Percentiles rank a stretch among this genome's conserved stretches.
phyloP scores from a whole-genome alignment of 53 echinoderm and acorn worm genomes.

The Antedon mediterranea region DNA sequence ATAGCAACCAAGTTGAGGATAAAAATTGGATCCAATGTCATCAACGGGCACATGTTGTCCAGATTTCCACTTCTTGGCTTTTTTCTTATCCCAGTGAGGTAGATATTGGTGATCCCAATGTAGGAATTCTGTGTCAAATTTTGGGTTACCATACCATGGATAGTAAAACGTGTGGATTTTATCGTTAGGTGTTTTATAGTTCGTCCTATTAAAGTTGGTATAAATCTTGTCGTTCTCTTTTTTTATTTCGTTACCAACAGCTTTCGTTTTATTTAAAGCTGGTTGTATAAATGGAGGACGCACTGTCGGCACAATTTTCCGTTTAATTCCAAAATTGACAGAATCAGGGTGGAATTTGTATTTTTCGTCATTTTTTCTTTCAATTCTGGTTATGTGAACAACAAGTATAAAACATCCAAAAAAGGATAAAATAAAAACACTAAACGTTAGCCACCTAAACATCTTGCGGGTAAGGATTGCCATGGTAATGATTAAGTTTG shows the following conservation, averaged over 20 bases:
- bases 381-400: neutral
- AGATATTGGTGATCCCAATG: slow-evolving; percentile 84
- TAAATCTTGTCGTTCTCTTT: neutral
- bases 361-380: neutral
- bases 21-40: slow-evolving; percentile 80
- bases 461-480: neutral
- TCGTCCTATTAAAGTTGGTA: neutral
- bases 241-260: neutral
- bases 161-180: slow-evolving; percentile 84
- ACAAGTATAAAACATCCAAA: neutral
- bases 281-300: neutral
- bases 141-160: slow-evolving; percentile 88
- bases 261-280: neutral
- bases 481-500: neutral
- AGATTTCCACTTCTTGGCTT: slow-evolving; percentile 43
- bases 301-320: neutral
- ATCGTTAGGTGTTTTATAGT: slow-evolving; percentile 24
- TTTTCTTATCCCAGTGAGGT: slow-evolving; percentile 66
- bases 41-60: slow-evolving; percentile 58
- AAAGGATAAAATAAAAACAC: neutral
- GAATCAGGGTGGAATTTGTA: neutral
- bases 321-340: neutral
- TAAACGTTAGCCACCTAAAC: neutral
- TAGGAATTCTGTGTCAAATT: slow-evolving; percentile 38
- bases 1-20: slow-evolving; percentile 79